Percentiles rank a stretch among this genome's conserved stretches.
Evolutionary conservation across 2,113 vertebrate species (phyloP).

Genomic region (Pterocles gutturalis): DNA sequence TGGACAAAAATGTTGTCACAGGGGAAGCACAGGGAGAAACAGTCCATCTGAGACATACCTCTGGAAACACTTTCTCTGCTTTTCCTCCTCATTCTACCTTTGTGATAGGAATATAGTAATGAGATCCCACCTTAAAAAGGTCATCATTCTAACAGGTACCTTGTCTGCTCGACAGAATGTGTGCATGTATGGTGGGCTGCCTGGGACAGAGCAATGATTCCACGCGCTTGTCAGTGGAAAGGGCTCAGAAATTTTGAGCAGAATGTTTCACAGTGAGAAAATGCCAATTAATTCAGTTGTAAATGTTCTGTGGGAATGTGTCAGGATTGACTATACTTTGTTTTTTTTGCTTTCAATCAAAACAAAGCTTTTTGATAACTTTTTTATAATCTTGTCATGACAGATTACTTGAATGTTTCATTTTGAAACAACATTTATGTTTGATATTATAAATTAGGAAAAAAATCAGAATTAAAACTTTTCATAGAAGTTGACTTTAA

Average conservation of each 20-base stretch:
- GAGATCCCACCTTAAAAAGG: neutral
- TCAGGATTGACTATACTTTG: slow-evolving; percentile 57
- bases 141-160: neutral
- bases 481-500: neutral
- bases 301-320: slow-evolving; percentile 55
- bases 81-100: neutral
- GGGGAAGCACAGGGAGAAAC: neutral
- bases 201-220: slow-evolving; percentile 11
- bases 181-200: neutral
- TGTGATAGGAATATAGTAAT: neutral
- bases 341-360: slow-evolving; percentile 70
- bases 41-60: neutral
- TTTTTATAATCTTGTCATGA: slow-evolving; percentile 20
- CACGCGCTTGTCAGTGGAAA: neutral
- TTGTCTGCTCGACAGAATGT: neutral
- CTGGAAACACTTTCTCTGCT: neutral
- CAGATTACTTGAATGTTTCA: slow-evolving; percentile 9
- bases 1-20: neutral
- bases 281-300: slow-evolving; percentile 59
- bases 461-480: neutral
- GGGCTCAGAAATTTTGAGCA: slow-evolving; percentile 35
- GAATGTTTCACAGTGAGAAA: slow-evolving; percentile 44
- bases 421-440: slow-evolving; percentile 1
- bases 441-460: neutral
- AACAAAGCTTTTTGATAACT: slow-evolving; percentile 52